These are phyloP conservation scores for Eumeta japonica DNA, from an alignment of 1,140 invertebrate species.

Conservation along the genomic window DNA sequence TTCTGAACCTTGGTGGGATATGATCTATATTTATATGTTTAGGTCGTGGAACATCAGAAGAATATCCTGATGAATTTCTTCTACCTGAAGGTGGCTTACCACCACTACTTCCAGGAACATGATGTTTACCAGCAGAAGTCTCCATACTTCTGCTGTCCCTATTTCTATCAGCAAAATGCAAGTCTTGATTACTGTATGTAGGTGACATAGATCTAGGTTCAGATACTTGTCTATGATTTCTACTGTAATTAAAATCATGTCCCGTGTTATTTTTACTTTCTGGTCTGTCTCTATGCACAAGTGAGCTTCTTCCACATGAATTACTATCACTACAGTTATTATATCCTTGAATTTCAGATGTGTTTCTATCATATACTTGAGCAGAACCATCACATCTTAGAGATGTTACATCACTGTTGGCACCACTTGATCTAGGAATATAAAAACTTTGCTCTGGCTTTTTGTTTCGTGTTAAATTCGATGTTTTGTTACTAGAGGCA, in stretches of 20 bases:
- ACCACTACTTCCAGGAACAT: constrained; percentile 26
- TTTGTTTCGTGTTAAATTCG: constrained; percentile 21
- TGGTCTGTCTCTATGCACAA: constrained; percentile 22
- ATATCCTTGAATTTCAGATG: constrained; percentile 29
- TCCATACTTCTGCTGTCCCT: constrained; percentile 56
- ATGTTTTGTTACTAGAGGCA: constrained; percentile 11
- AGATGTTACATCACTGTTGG: constrained; percentile 21
- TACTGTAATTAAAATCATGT: constrained; percentile 44
- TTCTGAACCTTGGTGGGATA: constrained; percentile 52
- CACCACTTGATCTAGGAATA: constrained; percentile 33
- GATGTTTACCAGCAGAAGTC: constrained; percentile 39
- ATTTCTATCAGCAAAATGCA: constrained; percentile 37
- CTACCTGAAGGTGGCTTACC: constrained; percentile 52
- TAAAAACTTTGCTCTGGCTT: constrained; percentile 52
- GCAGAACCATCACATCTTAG: constrained; percentile 45
- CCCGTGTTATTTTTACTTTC: constrained; percentile 19
- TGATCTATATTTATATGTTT: constrained; percentile 49
- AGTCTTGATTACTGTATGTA: constrained; percentile 25
- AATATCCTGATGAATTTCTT: constrained; percentile 47
- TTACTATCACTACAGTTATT: constrained; percentile 27
- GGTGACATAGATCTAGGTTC: constrained; percentile 52
- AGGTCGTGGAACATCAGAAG: constrained; percentile 28
- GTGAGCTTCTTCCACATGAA: constrained; percentile 28
- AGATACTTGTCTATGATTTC: constrained; percentile 43
- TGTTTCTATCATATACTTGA: constrained; percentile 38